Conservation (phyloP, 1,140 invertebrate genomes). For the Drosophila sulfurigaster region DNA sequence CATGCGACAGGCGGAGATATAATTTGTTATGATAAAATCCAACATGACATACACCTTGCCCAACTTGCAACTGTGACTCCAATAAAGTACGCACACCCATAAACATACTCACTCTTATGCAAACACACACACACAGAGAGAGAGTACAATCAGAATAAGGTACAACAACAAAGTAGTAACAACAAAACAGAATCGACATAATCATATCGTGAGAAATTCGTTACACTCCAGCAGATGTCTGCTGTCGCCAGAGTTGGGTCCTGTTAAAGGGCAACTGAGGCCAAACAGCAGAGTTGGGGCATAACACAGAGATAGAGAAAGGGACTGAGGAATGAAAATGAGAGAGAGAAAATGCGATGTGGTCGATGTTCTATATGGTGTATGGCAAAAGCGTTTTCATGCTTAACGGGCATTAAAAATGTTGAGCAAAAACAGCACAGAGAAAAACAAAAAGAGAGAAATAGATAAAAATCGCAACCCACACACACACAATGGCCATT, state of each 20-base stretch:
- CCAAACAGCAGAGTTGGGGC: constrained; percentile 20
- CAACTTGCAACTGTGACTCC: constrained; percentile 27
- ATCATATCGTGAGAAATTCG: constrained; percentile 84
- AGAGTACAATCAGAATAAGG: constrained; percentile 24
- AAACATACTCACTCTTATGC: constrained; percentile 1
- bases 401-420: constrained; percentile 81
- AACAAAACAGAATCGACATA: constrained; percentile 76
- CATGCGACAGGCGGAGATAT: constrained; percentile 42
- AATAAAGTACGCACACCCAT: constrained; percentile 9
- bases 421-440: constrained; percentile 66
- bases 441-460: constrained; percentile 40
- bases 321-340: background rate
- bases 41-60: constrained; percentile 68
- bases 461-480: constrained; percentile 62
- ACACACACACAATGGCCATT: constrained; percentile 24
- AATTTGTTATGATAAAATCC: constrained; percentile 72
- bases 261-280: constrained; percentile 72
- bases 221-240: constrained; percentile 77
- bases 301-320: background rate
- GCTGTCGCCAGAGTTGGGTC: constrained; percentile 51
- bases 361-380: constrained; percentile 11
- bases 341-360: background rate
- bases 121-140: constrained; percentile 16
- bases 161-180: constrained; percentile 58
- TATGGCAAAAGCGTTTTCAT: constrained; percentile 79